Evolutionary conservation across 2,113 vertebrate genomes (phyloP).

Genomic region (Machaerirhynchus nigripectus): DNA sequence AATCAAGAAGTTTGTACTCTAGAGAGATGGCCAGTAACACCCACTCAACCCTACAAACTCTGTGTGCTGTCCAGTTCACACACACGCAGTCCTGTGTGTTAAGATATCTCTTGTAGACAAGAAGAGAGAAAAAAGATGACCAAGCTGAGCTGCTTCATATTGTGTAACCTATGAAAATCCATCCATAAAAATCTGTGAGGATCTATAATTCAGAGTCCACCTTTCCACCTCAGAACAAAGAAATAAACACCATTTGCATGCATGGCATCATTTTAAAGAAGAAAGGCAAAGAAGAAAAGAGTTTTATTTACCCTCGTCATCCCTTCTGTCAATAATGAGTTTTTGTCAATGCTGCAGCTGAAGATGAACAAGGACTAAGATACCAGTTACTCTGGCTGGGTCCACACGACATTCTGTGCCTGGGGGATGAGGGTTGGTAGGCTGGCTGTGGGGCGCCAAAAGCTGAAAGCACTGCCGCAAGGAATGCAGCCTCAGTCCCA

Average conservation of each 20-base stretch:
- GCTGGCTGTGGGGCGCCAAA: background rate
- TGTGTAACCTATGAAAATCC: background rate
- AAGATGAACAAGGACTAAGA: background rate
- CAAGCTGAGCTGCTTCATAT: background rate
- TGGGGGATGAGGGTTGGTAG: background rate
- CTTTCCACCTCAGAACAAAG: background rate
- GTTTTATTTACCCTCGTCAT: background rate
- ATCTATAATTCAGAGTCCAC: background rate
- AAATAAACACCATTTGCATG: background rate
- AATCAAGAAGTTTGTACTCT: background rate
- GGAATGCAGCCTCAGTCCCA: background rate
- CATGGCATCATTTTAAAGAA: background rate
- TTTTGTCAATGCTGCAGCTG: background rate
- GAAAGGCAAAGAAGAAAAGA: background rate
- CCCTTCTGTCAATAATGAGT: background rate
- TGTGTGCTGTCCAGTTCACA: background rate
- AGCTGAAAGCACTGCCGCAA: background rate
- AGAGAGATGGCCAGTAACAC: background rate
- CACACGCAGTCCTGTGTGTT: background rate
- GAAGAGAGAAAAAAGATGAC: background rate
- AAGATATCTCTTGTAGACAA: background rate
- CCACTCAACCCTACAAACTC: background rate
- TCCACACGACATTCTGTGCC: background rate
- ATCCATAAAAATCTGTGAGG: background rate
- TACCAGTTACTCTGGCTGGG: background rate